Percentiles rank a stretch among this genome's conserved stretches.
Conservation (phyloP, 2,888 invertebrate species). For the Pristionchus maxplancki region DNA sequence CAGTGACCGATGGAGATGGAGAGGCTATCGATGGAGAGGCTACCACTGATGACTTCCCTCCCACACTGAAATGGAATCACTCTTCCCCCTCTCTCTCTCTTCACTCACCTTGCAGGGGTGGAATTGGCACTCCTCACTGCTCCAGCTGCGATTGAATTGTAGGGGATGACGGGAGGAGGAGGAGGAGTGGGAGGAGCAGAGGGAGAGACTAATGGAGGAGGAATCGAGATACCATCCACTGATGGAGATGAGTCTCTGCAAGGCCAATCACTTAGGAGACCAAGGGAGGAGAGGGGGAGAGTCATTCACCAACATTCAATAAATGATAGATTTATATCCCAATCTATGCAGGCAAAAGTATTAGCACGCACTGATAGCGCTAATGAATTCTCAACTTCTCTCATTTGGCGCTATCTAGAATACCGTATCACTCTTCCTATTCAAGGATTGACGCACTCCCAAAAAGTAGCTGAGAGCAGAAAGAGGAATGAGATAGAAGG, state of each 20-base stretch:
- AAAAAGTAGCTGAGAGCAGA: constrained; percentile 6
- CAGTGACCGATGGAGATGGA: not conserved
- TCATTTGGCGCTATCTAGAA: not conserved
- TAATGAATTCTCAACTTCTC: not conserved
- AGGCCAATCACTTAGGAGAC: not conserved
- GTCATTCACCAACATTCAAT: not conserved
- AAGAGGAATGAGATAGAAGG: not conserved
- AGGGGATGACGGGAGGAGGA: constrained; percentile 73
- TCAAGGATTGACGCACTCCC: not conserved
- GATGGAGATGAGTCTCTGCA: not conserved
- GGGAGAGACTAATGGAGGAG: constrained; percentile 65
- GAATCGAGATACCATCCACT: not conserved
- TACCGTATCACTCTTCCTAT: not conserved
- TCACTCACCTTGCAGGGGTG: constrained; percentile 12
- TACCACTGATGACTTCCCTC: constrained; percentile 8
- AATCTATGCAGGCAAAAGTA: not conserved
- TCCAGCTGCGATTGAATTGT: constrained; percentile 73
- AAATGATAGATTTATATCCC: not conserved
- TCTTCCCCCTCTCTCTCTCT: too few relatives aligned
- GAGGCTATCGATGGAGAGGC: not conserved
- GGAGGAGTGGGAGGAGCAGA: constrained; percentile 78
- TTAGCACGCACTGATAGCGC: not conserved
- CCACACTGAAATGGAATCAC: not conserved
- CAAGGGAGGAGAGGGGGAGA: not conserved
- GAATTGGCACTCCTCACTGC: constrained; percentile 3